Conservation (phyloP, 2,113 vertebrate species). For the Brachypodius melanocephalos region DNA sequence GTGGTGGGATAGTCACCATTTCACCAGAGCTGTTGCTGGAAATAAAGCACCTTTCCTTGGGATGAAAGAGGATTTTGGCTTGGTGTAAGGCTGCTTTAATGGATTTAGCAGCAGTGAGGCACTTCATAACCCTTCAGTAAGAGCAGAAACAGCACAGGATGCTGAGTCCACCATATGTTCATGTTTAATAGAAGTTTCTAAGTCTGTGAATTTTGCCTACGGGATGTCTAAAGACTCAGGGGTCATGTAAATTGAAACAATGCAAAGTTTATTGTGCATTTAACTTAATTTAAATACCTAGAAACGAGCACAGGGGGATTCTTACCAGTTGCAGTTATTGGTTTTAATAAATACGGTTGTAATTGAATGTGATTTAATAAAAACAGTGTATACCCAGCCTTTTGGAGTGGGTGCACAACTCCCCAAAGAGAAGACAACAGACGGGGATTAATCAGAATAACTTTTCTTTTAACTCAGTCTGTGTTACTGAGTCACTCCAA, state of each 20-base stretch:
- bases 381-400: conserved; percentile 9
- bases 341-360: conserved; percentile 65
- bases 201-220: conserved; percentile 65
- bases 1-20: neutral
- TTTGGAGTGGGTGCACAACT: neutral
- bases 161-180: conserved; percentile 50
- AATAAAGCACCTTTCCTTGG: neutral
- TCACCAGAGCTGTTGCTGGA: neutral
- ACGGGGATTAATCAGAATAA: neutral
- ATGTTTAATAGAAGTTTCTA: conserved; percentile 64
- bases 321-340: conserved; percentile 59
- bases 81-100: conserved; percentile 3
- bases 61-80: neutral
- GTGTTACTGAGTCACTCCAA: neutral
- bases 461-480: neutral
- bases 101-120: neutral
- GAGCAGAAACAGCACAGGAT: neutral
- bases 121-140: neutral
- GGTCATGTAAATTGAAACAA: conserved; percentile 69
- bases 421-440: neutral
- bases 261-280: conserved; percentile 64
- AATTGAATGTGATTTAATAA: conserved; percentile 62
- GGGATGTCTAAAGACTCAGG: conserved; percentile 55
- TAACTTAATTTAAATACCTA: conserved; percentile 69
- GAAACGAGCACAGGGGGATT: conserved; percentile 61